Evolutionary conservation across 2,797 vertebrate species (phyloP), one percentile per base, ranked within the genome.

Genomic region (Ambastaia sidthimunki): DNA sequence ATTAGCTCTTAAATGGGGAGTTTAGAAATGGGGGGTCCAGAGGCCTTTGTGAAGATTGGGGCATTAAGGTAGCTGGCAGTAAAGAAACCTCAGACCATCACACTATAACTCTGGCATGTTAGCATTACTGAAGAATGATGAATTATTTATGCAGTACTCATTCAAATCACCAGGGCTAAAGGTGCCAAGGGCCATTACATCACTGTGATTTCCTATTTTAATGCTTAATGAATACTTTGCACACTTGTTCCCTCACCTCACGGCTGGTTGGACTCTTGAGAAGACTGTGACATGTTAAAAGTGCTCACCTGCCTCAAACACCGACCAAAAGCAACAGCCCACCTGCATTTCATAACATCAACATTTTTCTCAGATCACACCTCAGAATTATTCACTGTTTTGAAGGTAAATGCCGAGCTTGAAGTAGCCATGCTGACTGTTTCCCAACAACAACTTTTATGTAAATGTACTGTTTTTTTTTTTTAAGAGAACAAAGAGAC

Each of bases 221-320:
- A 89, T 65, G 84, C 85, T 86, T 91, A 90, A 93, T 93, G 91
- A 92, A 91, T 90, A 89, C 86, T 83, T 87, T 84, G 54, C 12
- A 76, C 88, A 85, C 80, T 82, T 59, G 60, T 86, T 85, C 66
- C 77, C 34, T 82, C 72, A 74, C 80, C 80, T 76, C 52, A 59
- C 47, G 19, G 44, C 66, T 54, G 65, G 59, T 60, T 66, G 7
- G 15, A 62, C 80, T 70, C 77, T 75, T 47, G 31, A 60, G 41
- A 79, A 25, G 0, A 79, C 28, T 88, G 91, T 71, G 89, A 84
- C 86, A 66, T 71, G 89, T 93, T 91, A 90, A 83, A 59, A 67
- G 66, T 57, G 57, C 48, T 57, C 78, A 86, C 84, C 15, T 75
- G 69, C 82, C 84, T 87, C 71, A 57, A 83, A 76, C 84, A 76